Base-by-base conservation (phyloP, 2,113 vertebrate species). In the Miniopterus natalensis region DNA sequence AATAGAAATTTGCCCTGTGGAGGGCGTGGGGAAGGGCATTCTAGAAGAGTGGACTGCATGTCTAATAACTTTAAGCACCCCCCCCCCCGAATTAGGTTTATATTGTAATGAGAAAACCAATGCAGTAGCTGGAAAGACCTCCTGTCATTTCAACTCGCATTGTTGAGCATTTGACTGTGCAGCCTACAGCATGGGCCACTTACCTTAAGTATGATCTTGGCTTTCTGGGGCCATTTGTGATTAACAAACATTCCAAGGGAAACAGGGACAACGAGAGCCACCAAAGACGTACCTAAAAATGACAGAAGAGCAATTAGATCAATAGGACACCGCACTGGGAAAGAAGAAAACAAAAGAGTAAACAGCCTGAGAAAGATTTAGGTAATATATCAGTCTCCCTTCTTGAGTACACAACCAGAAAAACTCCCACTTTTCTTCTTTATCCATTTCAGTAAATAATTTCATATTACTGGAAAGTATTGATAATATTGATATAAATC, bases 141-240 rank as follows among this genome's bases (percentile, higher is more conserved):
- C 0, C 7, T 6, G 0, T 31, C 1, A 21, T 8, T 57, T 63
- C 15, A 15, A 1, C 25, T 40, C 21, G 66, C 23, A 45, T 1
- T 5, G 1, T 8, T 53, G 10, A 51, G 5, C 31, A 42, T 42
- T 63, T 49, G n/a, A 18, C 1, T n/a, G 17, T 20, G 36, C 11
- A 21, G 13, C 15, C 2, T 13, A 6, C 3, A 31, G 21, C 36
- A 21, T 1, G 42, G 21, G 9, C 17, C 15, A 87, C 98, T 93
- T 98, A 99, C 99, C 99, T 99, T 99, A 83, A 99, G 99, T 96
- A 99, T 99, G 84, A 98, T 97, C 97, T 99, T 99, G 0, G 99
- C 99, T 84, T 92, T 49, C 1, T 17, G 12, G 15, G 99, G 99
- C 99, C 99, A 99, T 78, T 83, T 99, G 96, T 98, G 84, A 96